Base-by-base conservation (phyloP, 2,888 invertebrate genomes). In the Drosophila imparisetae region DNA sequence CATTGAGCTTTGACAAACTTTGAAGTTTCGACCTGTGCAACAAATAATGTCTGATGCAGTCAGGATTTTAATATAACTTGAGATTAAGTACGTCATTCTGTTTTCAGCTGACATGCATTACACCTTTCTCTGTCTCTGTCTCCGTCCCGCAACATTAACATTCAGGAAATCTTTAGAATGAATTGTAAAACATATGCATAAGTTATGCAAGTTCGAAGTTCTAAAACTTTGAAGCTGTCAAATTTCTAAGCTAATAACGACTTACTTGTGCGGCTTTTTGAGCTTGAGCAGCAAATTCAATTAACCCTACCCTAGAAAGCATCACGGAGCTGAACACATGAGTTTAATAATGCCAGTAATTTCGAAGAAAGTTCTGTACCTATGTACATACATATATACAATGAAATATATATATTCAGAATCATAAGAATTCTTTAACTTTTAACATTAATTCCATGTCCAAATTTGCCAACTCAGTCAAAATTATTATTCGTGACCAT, bases 61-160 rank as follows among this genome's bases (percentile, higher is more conserved):
- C 30, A 30, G 30, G 30, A 30, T 8, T 30, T 30, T 30, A 30
- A 30, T 8, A 8, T 30, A 30, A 30, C 30, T 10, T 42, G 24
- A 57, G 49, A 50, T 67, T 57, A 57, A 40, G 40, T 34, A 13
- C 34, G 38, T 18, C 15, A 34, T 57, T 57, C 34, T 34, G 40
- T n/a, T 57, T 55, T 36, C 49, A 50, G 11, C 27, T 57, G 55
- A 67, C 40, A 50, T 8, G 8, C 10, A n/a, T 38, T 11, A 38
- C 18, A 36, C 4, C 2, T 27, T 27, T 11, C 34, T 18, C 36
- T 45, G 24, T 32, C 7, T 27, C n/a, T 36, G 13, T 13, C n/a
- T 40, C n/a, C 21, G 2, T n/a, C 6, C n/a, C 30, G 30, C 30
- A 8, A 2, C 30, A 11, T 54, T 49, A 27, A 15, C 13, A 34